Evolutionary conservation across 1,140 invertebrate genomes (phyloP), one percentile per base, ranked within the genome.

Genomic region (Procambarus virginalis): DNA sequence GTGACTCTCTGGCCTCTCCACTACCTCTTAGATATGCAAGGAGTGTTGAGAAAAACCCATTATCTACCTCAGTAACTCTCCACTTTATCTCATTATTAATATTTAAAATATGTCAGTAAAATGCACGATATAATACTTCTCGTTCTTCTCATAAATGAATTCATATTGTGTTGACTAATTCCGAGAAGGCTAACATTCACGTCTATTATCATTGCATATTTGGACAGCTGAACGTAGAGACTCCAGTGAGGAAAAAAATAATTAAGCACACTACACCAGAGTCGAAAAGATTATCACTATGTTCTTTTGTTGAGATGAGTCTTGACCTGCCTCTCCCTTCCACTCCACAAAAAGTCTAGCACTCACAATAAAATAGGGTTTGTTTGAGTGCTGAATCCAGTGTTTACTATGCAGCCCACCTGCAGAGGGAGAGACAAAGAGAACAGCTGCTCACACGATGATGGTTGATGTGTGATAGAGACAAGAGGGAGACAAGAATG

Each of bases 401-500:
- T 78, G 76, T 78, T 78, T 68, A 22, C 58, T 48, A 68, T n/a
- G 81, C 60, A 22, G 20, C 81, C 10, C 20, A 48, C 46, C 64
- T 70, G 81, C 48, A 9, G 64, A 68, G 46, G 12, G 60, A 68
- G 34, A 60, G 58, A 68, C 81, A 64, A 68, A 83, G 64, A 68
- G 64, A 68, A 70, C 55, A 68, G 22, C 55, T 68, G 51, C 80
- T 60, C 51, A 64, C 45, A 60, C 58, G 58, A 14, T 60, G 80
- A 64, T 22, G 51, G 78, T 48, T 51, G 58, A 12, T 48, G 20
- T 55, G 22, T 77, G 48, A 2, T 51, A 8, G 80, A 55, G 20
- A 14, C 4, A 14, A 17, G 60, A 64, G 60, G 17, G 60, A 64
- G 60, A 17, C 9, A 64, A 60, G 58, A 82, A n/a, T 17, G 46